These are phyloP conservation scores for Varroa destructor DNA, from an alignment of 1,140 invertebrate species.

Conservation along the genomic window DNA sequence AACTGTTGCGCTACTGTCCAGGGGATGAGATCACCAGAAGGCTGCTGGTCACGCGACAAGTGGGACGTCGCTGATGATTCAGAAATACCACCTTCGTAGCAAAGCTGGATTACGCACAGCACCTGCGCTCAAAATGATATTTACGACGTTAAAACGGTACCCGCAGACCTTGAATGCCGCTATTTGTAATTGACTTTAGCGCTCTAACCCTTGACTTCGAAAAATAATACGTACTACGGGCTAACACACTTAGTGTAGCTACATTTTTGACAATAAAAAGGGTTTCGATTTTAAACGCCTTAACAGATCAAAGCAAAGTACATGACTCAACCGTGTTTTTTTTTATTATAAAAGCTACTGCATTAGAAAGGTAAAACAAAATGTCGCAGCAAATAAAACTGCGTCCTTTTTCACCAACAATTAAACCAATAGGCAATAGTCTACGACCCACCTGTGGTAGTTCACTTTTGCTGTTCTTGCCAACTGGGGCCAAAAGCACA, in stretches of 20 bases:
- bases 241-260: too few relatives aligned
- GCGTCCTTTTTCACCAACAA: too few relatives aligned
- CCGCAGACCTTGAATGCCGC: neutral
- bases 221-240: too few relatives aligned
- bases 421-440: too few relatives aligned
- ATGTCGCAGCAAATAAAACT: too few relatives aligned
- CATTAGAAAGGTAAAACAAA: too few relatives aligned
- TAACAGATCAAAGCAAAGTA: too few relatives aligned
- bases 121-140: constrained; percentile 18
- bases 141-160: constrained; percentile 25
- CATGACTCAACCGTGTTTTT: too few relatives aligned
- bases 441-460: constrained; percentile 28
- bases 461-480: constrained; percentile 49
- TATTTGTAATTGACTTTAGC: neutral
- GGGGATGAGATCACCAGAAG: constrained; percentile 89
- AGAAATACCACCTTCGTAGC: constrained; percentile 86
- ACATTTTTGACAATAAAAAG: too few relatives aligned
- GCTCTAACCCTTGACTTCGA: neutral
- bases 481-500: constrained; percentile 74
- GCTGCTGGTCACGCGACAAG: constrained; percentile 67
- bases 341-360: too few relatives aligned
- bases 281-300: too few relatives aligned
- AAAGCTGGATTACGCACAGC: constrained; percentile 49
- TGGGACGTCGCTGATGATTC: constrained; percentile 61
- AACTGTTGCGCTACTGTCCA: constrained; percentile 96